Evolutionary conservation across 2,797 vertebrate species (phyloP), one percentile per base, ranked within the genome.

Genomic region (Periparus ater): DNA sequence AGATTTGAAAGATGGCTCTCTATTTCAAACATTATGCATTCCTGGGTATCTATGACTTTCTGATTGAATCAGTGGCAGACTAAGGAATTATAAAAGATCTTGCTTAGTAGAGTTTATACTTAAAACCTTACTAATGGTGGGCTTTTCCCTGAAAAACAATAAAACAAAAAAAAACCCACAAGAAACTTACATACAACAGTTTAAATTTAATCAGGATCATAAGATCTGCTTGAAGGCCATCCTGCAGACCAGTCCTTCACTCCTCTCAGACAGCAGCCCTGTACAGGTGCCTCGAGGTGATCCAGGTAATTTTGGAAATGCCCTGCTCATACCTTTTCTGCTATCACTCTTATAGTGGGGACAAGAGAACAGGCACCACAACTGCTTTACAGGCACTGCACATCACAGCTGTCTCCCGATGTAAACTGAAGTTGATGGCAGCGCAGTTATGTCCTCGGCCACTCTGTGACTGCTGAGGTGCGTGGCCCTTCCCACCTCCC

Each of bases 321-420:
- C 12, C 18, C 36, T 82, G 48, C 34, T 60, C 47, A 1, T 62
- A 19, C n/a, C 12, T 8, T 78, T 30, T 66, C 68, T 0, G 0
- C 20, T 47, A 57, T 10, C 70, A 27, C 23, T 50, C 14, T 38
- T 5, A 0, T 5, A n/a, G 12, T 2, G 54, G 10, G 11, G 13
- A 5, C 19, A 27, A 81, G 77, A 87, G 22, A 65, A 18, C 6
- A 70, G 58, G 36, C 55, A 62, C 63, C 7, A 2, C 19, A 47
- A 23, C 58, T 73, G 34, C 77, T 91, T 91, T 61, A 51, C n/a
- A 72, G 66, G 36, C 51, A 6, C 38, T 61, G 71, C 47, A 58
- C n/a, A 21, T 62, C 62, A 58, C 36, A 84, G 30, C 74, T 66
- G 17, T 73, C n/a, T 71, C 29, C 20, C 58, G 6, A 13, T 13